These are phyloP conservation scores for Ascaphus truei DNA, from an alignment of 2,113 vertebrate genomes.

Conservation along the genomic window DNA sequence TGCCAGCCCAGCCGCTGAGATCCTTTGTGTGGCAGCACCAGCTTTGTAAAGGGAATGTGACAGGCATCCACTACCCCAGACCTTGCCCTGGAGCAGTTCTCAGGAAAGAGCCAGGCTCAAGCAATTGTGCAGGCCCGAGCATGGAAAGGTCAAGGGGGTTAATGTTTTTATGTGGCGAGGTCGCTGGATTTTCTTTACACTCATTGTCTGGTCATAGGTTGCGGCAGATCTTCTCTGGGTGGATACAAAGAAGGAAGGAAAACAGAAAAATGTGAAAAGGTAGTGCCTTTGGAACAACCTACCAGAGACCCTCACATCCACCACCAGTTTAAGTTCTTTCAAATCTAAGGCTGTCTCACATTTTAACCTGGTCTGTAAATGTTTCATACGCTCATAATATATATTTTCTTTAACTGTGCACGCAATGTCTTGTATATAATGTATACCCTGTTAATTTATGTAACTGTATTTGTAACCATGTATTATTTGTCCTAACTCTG, in stretches of 20 bases:
- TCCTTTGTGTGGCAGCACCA: slow-evolving; percentile 32
- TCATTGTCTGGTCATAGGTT: slow-evolving; percentile 82
- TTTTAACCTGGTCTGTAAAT: no score
- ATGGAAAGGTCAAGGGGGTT: slow-evolving; percentile 59
- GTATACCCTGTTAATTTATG: no score
- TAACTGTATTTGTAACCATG: no score
- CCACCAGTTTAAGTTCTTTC: no score
- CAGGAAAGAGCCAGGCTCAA: slow-evolving; percentile 48
- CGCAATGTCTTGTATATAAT: no score
- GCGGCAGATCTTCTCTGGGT: slow-evolving; percentile 60
- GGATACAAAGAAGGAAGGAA: slow-evolving; percentile 51
- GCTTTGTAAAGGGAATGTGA: slow-evolving; percentile 41
- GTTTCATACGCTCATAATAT: no score
- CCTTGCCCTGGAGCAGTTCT: slow-evolving; percentile 48
- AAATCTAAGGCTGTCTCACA: no score
- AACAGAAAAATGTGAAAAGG: slow-evolving; percentile 24
- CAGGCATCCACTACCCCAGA: slow-evolving; percentile 47
- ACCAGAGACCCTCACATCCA: no score
- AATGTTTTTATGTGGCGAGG: slow-evolving; percentile 68
- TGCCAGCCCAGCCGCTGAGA: slow-evolving; percentile 30
- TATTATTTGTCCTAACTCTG: no score
- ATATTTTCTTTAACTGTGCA: no score
- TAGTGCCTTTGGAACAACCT: no score
- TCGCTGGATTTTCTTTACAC: slow-evolving; percentile 67
- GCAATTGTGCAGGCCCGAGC: slow-evolving; percentile 53